phyloP scores from a whole-genome alignment of 1,140 invertebrate genomes.

The Diorhabda sublineata region DNA sequence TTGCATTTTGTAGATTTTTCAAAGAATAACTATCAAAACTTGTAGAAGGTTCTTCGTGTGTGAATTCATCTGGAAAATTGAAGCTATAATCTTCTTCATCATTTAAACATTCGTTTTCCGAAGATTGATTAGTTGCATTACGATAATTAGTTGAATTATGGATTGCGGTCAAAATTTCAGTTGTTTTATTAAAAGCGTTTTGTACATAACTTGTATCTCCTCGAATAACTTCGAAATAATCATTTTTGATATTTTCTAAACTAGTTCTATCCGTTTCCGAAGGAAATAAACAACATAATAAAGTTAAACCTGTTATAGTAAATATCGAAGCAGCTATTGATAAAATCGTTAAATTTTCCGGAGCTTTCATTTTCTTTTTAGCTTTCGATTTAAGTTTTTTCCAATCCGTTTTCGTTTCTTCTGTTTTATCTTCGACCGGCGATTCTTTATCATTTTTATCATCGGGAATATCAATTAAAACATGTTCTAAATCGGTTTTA shows the following conservation, averaged over 20 bases:
- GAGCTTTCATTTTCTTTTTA: constrained; percentile 4
- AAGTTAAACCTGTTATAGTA: constrained; percentile 21
- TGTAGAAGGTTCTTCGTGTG: too few relatives aligned
- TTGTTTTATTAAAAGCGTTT: constrained; percentile 1
- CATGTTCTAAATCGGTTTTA: neutral
- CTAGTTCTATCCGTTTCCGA: constrained; percentile 5
- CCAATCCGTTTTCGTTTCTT: neutral
- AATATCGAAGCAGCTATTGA: constrained; percentile 21
- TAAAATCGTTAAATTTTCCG: constrained; percentile 13
- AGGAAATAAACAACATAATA: constrained; percentile 13
- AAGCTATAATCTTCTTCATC: too few relatives aligned
- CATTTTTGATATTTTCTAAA: too few relatives aligned
- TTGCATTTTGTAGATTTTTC: too few relatives aligned
- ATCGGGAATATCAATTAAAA: neutral
- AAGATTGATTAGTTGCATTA: too few relatives aligned
- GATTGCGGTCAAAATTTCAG: neutral
- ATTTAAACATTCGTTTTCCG: too few relatives aligned
- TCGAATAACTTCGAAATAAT: neutral
- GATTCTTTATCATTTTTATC: constrained; percentile 11
- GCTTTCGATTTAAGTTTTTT: neutral
- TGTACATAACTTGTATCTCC: constrained; percentile 10
- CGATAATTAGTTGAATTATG: neutral
- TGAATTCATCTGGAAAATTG: too few relatives aligned
- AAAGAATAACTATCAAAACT: too few relatives aligned
- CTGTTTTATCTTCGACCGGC: neutral